Base-by-base conservation (phyloP, 2,113 vertebrate genomes). In the Lepus americanus region DNA sequence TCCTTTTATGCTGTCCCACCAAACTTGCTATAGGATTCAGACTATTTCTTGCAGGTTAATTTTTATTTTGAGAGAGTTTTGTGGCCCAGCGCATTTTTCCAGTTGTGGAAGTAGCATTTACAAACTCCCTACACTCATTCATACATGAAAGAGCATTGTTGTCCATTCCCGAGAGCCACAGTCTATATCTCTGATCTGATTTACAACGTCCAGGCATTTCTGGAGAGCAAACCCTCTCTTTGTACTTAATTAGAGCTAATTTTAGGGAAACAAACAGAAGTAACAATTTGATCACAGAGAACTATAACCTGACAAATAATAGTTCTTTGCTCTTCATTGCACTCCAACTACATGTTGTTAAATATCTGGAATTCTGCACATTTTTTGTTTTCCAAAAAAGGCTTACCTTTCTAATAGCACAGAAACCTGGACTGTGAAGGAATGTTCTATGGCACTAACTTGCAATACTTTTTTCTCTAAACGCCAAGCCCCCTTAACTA, bases 181-280 rank as follows among this genome's bases (percentile, higher is more conserved):
- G 29, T 64, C 3, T 23, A 25, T 36, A 93, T 9, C 67, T 77
- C 44, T 92, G 36, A 29, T 83, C n/a, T 72, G 90, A 90, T 94
- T 95, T 90, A 78, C 70, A 94, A 77, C 67, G 31, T 76, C 70
- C 83, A 94, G 78, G 84, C 82, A 92, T 89, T 87, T 51, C 74
- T 92, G 5, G 69, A 97, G 95, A 93, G 49, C 33, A 63, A 88
- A 89, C 79, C 81, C 85, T 76, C 36, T 94, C 86, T 95, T 19
- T 63, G 84, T 73, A 22, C 69, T 94, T 82, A 49, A 25, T 85
- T 93, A 89, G 53, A 49, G 74, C 33, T 59, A 80, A 97, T 95
- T 76, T 88, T 80, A 95, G 12, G 80, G 94, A 97, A 97, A 97
- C 80, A 92, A 98, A 84, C 12, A 63, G 82, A 92, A 92, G 61